Percentiles rank a stretch among this genome's conserved stretches.
Evolutionary conservation across 2,888 invertebrate genomes (phyloP).

Genomic region (Hololepta plana): DNA sequence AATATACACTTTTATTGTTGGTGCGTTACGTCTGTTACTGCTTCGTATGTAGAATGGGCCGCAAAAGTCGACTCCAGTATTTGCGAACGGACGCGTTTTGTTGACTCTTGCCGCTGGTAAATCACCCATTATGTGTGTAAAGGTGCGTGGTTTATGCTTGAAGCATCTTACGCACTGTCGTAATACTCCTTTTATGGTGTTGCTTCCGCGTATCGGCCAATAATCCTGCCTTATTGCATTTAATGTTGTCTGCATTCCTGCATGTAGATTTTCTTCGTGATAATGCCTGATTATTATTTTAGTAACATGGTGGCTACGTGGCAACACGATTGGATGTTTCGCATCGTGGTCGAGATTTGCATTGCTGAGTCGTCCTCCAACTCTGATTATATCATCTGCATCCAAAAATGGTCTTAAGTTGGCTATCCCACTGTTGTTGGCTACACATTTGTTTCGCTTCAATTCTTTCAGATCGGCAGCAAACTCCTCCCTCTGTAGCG

Average conservation of each 20-base stretch:
- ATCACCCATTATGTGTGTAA: neutral
- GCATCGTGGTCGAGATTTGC: too few species aligned
- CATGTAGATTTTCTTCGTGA: too few species aligned
- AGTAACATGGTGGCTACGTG: too few species aligned
- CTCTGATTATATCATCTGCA: neutral
- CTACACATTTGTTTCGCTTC: neutral
- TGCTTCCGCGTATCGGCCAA: conserved; percentile 1
- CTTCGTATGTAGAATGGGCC: neutral
- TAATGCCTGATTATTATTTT: too few species aligned
- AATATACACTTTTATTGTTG: conserved; percentile 1
- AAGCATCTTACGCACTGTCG: conserved; percentile 1
- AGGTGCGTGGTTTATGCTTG: neutral
- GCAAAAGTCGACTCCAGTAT: conserved; percentile 1
- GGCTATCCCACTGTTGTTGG: neutral
- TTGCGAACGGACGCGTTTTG: neutral
- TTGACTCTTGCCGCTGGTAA: neutral
- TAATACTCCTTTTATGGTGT: neutral
- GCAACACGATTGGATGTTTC: too few species aligned
- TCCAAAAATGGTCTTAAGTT: neutral
- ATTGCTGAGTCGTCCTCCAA: too few species aligned
- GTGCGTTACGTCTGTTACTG: neutral
- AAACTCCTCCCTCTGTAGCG: too few species aligned
- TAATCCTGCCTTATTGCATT: too few species aligned
- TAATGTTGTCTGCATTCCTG: too few species aligned
- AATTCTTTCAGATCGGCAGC: too few species aligned